phyloP scores from a whole-genome alignment of 2,113 vertebrate genomes.

The Montifringilla adamsi region DNA sequence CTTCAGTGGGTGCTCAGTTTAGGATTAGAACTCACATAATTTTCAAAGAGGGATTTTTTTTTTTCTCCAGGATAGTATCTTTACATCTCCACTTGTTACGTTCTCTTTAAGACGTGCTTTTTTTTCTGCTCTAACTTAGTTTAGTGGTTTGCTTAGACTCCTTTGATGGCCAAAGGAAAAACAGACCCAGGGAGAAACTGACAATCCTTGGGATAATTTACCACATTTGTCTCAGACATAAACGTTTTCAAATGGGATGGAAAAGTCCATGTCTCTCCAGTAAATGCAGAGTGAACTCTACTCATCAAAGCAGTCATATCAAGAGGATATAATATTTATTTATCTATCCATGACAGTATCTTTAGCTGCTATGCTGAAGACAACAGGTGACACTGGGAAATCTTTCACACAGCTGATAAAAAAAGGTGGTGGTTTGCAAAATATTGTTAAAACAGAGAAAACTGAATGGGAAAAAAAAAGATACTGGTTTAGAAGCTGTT shows the following conservation, averaged over 20 bases:
- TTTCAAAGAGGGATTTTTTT: neutral
- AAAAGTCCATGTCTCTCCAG: neutral
- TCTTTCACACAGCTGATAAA: neutral
- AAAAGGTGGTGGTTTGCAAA: neutral
- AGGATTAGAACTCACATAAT: neutral
- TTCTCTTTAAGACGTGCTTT: neutral
- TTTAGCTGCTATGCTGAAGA: neutral
- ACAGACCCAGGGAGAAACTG: neutral
- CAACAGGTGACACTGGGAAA: neutral
- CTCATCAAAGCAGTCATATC: neutral
- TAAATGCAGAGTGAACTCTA: neutral
- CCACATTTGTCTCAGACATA: neutral
- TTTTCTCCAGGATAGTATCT: neutral
- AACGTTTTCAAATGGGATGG: neutral
- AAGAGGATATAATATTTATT: neutral
- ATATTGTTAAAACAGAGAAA: neutral
- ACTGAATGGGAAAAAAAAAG: neutral
- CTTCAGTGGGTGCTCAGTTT: neutral
- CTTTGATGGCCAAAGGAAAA: neutral
- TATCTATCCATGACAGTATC: neutral
- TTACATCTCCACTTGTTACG: neutral
- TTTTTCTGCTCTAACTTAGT: neutral
- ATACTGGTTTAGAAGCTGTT: neutral
- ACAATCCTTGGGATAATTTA: neutral
- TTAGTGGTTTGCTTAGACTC: neutral